These are phyloP conservation scores for Dunckerocampus dactyliophorus DNA, from an alignment of 2,113 vertebrate species.

Conservation along the genomic window DNA sequence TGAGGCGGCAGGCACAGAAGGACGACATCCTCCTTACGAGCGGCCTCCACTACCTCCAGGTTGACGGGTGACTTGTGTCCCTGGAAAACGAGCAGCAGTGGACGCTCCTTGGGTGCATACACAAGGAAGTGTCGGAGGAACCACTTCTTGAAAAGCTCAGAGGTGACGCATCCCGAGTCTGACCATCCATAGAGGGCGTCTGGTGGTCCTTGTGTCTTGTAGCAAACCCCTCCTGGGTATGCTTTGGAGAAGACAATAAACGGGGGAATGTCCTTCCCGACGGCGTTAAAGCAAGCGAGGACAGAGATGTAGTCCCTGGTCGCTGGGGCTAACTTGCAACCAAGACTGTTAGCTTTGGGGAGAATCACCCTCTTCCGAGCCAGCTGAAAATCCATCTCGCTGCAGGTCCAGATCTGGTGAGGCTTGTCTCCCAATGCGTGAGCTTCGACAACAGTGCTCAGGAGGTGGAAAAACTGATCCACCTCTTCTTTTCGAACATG, in stretches of 20 bases:
- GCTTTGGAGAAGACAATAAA: slow-evolving; percentile 65
- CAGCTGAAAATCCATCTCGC: slow-evolving; percentile 56
- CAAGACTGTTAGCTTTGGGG: slow-evolving; percentile 48
- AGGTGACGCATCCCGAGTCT: slow-evolving; percentile 50
- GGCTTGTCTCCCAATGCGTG: slow-evolving; percentile 50
- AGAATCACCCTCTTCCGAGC: slow-evolving; percentile 48
- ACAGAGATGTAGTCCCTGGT: slow-evolving; percentile 57
- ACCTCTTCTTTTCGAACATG: slow-evolving; percentile 60
- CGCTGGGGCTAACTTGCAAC: slow-evolving; percentile 41
- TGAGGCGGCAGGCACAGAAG: slow-evolving; percentile 60
- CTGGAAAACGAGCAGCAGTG: slow-evolving; percentile 57
- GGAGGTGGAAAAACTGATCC: slow-evolving; percentile 57
- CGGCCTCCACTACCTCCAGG: slow-evolving; percentile 62
- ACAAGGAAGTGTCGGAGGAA: slow-evolving; percentile 62
- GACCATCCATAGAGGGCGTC: slow-evolving; percentile 62
- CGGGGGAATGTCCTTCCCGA: slow-evolving; percentile 55
- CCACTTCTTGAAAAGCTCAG: slow-evolving; percentile 68
- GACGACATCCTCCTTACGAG: slow-evolving; percentile 51
- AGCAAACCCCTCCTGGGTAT: slow-evolving; percentile 61
- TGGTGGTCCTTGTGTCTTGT: slow-evolving; percentile 61
- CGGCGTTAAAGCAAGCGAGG: slow-evolving; percentile 59
- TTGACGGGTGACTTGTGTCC: slow-evolving; percentile 60
- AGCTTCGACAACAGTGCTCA: slow-evolving; percentile 43
- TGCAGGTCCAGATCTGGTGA: slow-evolving; percentile 59
- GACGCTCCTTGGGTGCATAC: slow-evolving; percentile 47